Conservation (phyloP, 1,140 invertebrate species). For the Drosophila arizonae region DNA sequence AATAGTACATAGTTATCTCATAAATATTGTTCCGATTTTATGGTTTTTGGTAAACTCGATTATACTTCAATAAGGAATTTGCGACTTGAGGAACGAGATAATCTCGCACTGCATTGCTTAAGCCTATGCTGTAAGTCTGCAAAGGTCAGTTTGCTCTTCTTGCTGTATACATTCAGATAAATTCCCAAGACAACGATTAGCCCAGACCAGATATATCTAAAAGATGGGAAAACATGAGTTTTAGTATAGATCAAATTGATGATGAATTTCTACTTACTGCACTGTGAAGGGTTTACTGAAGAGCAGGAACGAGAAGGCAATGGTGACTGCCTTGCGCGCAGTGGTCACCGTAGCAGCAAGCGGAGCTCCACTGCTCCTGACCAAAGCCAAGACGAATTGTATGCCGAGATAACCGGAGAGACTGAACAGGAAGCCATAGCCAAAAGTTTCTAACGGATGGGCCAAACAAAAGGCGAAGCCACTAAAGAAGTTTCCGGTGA, state of each 20-base stretch:
- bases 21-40: constrained; percentile 51
- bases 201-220: constrained; percentile 95
- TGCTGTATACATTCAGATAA: constrained; percentile 94
- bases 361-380: constrained; percentile 93
- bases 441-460: constrained; percentile 91
- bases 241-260: neutral
- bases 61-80: constrained; percentile 79
- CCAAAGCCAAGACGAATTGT: constrained; percentile 94
- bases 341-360: constrained; percentile 95
- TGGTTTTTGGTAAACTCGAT: constrained; percentile 48
- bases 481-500: constrained; percentile 89
- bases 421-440: constrained; percentile 93
- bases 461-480: constrained; percentile 91
- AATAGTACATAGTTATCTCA: constrained; percentile 55
- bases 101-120: constrained; percentile 45
- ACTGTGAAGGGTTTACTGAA: constrained; percentile 97
- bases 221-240: constrained; percentile 79
- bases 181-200: constrained; percentile 93
- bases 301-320: constrained; percentile 95
- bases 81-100: constrained; percentile 60
- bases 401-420: constrained; percentile 95
- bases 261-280: constrained; percentile 87
- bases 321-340: constrained; percentile 94
- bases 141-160: constrained; percentile 85
- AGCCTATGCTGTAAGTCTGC: constrained; percentile 60